A percentile compares a stretch with the other conserved stretches of the same genome.
Conservation (phyloP, 2,888 invertebrate genomes). For the Plagiodera versicolora region DNA sequence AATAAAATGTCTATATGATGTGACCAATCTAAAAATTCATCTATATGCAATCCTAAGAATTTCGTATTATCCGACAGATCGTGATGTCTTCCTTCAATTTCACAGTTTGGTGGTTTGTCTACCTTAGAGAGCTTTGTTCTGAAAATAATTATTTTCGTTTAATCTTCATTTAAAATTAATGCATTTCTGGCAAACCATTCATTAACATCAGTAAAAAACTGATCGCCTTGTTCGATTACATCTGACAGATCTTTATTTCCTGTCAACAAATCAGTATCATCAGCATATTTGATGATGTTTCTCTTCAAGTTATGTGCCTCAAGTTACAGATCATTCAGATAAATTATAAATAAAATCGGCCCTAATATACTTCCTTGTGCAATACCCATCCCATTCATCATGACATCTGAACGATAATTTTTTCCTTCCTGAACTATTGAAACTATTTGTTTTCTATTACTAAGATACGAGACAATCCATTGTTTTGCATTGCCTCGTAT, state of each 20-base stretch:
- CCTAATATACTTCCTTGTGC: no score
- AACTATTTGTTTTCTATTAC: no score
- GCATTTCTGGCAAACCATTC: not conserved
- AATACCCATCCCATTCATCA: no score
- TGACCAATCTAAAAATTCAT: conserved; percentile 2
- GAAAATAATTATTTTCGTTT: not conserved
- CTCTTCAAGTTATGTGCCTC: no score
- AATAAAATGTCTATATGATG: not conserved
- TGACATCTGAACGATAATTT: no score
- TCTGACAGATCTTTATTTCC: not conserved
- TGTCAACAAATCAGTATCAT: no score
- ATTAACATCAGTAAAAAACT: not conserved
- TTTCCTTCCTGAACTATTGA: no score
- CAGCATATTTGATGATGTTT: no score
- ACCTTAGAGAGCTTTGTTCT: not conserved
- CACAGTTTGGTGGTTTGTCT: not conserved
- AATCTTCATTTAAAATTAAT: not conserved
- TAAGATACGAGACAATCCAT: no score
- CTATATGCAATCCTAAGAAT: not conserved
- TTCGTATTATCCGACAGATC: not conserved
- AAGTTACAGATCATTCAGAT: no score
- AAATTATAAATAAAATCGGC: no score
- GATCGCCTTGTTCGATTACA: not conserved
- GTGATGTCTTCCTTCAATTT: not conserved
- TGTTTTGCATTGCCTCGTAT: not conserved